These are phyloP conservation scores for Grapholita molesta DNA, from an alignment of 1,140 invertebrate genomes.

Conservation along the genomic window DNA sequence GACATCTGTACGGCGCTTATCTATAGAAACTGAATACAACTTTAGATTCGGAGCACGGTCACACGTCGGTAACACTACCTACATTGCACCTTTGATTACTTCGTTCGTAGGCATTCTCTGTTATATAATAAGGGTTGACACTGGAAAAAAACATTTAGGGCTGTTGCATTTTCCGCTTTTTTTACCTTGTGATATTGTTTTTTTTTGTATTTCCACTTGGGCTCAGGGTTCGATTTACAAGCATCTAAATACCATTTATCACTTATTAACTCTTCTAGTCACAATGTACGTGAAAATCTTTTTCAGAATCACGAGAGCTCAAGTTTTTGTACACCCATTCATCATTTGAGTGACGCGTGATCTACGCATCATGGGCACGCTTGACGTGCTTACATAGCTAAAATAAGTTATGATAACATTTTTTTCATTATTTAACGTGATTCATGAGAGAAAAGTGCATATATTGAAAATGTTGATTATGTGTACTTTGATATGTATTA, in stretches of 20 bases:
- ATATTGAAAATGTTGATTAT: background rate
- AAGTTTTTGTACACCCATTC: background rate
- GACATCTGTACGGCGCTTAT: background rate
- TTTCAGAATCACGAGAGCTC: background rate
- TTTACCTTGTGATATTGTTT: no score
- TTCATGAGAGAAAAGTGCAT: background rate
- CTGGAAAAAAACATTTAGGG: no score
- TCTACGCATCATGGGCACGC: background rate
- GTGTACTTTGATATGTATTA: no score
- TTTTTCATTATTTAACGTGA: background rate
- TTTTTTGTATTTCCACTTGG: no score
- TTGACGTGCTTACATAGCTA: background rate
- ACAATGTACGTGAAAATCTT: background rate
- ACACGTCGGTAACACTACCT: background rate
- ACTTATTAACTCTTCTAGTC: background rate
- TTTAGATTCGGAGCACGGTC: constrained; percentile 1
- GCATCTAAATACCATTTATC: background rate
- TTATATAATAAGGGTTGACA: background rate
- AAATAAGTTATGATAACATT: background rate
- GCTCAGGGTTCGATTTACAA: no score
- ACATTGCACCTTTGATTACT: background rate
- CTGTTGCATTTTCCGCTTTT: background rate
- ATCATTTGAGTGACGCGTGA: background rate
- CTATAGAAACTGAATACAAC: background rate
- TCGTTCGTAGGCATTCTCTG: background rate